These are phyloP conservation scores for Anguilla rostrata DNA, from an alignment of 2,113 vertebrate species.

Conservation along the genomic window DNA sequence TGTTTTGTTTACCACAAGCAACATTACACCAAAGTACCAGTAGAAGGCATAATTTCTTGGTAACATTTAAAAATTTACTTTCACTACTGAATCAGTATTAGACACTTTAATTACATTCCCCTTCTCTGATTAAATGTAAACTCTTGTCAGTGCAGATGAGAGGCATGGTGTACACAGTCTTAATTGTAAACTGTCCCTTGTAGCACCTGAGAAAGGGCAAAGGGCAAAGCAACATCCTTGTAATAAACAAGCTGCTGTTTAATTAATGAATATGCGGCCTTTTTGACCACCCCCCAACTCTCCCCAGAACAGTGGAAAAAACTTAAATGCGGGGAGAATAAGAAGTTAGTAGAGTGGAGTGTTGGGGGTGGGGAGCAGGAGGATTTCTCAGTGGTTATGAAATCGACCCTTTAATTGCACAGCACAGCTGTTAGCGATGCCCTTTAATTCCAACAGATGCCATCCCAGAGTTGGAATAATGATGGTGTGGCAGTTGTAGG, in stretches of 20 bases:
- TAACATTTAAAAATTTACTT: neutral
- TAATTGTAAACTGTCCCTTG: neutral
- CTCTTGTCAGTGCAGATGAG: neutral
- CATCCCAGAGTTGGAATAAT: constrained; percentile 70
- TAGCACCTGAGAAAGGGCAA: constrained; percentile 34
- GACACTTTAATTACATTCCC: neutral
- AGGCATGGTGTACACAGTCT: neutral
- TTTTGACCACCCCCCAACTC: neutral
- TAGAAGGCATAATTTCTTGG: neutral
- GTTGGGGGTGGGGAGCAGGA: neutral
- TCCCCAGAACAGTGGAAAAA: neutral
- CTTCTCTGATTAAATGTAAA: neutral
- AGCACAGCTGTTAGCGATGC: constrained; percentile 72
- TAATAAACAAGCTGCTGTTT: constrained; percentile 36
- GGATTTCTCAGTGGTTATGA: constrained; percentile 74
- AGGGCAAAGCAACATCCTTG: constrained; percentile 29
- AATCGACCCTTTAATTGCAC: constrained; percentile 76
- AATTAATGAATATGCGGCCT: constrained; percentile 51
- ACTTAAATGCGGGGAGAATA: constrained; percentile 38
- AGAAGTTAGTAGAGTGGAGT: constrained; percentile 20
- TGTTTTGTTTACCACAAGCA: neutral
- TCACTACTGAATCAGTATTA: neutral
- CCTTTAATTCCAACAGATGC: constrained; percentile 75
- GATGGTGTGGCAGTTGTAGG: constrained; percentile 72
- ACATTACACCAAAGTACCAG: neutral